phyloP scores from a whole-genome alignment of 2,888 invertebrate genomes.

The Coleophora flavipennella region DNA sequence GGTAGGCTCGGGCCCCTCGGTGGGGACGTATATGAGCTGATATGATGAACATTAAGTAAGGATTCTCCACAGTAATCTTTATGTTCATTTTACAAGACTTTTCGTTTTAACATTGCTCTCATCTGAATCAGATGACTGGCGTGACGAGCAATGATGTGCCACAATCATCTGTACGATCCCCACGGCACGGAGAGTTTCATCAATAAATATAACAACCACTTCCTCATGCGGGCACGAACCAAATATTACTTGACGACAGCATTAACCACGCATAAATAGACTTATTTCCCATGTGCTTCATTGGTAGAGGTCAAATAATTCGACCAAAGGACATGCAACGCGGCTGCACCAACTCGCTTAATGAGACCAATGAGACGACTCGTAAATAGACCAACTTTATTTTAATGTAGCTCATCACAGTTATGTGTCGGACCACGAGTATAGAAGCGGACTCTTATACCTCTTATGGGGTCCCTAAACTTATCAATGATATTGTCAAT shows the following conservation, averaged over 20 bases:
- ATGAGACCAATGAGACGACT: conserved; percentile 53
- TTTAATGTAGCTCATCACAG: neutral
- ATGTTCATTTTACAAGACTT: too few relatives aligned
- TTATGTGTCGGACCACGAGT: neutral
- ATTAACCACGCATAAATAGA: conserved; percentile 2
- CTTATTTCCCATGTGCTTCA: conserved; percentile 47
- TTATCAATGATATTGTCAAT: too few relatives aligned
- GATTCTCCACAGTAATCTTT: too few relatives aligned
- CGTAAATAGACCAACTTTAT: neutral
- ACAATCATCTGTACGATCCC: conserved; percentile 32
- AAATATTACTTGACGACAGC: too few relatives aligned
- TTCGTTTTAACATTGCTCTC: conserved; percentile 25
- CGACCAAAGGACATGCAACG: conserved; percentile 47
- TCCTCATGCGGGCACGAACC: conserved; percentile 59
- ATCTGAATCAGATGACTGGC: conserved; percentile 22
- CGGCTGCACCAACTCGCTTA: conserved; percentile 38
- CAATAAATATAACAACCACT: conserved; percentile 53
- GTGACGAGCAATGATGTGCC: conserved; percentile 29
- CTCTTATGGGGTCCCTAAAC: too few relatives aligned
- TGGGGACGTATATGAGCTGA: too few relatives aligned
- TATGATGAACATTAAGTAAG: too few relatives aligned
- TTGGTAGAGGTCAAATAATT: conserved; percentile 58
- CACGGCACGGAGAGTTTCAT: conserved; percentile 40
- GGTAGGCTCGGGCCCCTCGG: too few relatives aligned
- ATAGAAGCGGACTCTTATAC: neutral